Conservation (phyloP, 2,113 vertebrate genomes). For the Miniopterus natalensis region DNA sequence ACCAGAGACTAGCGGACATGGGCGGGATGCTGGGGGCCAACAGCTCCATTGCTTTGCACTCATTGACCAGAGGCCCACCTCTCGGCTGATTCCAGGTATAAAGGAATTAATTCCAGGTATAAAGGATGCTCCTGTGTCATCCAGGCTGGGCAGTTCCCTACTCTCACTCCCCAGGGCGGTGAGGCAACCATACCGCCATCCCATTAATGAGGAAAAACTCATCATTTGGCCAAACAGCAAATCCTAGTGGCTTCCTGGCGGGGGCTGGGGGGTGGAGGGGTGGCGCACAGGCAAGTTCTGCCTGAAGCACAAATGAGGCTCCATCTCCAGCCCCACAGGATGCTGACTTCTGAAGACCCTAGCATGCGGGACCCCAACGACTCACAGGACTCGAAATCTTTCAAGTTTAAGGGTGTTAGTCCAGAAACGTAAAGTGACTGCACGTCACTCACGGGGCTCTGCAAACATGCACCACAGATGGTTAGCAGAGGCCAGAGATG, state of each 20-base stretch:
- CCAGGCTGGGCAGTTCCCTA: not conserved
- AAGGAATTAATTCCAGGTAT: not conserved
- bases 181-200: not conserved
- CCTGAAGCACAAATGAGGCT: not conserved
- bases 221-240: not conserved
- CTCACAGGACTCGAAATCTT: not conserved
- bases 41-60: not conserved
- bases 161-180: not conserved
- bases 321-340: not conserved
- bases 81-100: not conserved
- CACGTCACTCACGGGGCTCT: not conserved
- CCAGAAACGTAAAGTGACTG: not conserved
- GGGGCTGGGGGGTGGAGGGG: accelerated
- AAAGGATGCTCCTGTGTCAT: not conserved
- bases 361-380: not conserved
- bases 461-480: not conserved
- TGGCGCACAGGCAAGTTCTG: no score
- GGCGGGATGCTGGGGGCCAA: not conserved
- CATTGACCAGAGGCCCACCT: not conserved
- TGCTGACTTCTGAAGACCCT: not conserved
- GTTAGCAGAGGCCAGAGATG: not conserved
- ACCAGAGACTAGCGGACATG: not conserved
- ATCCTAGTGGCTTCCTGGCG: not conserved
- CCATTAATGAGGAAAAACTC: not conserved
- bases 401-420: not conserved